A percentile compares a stretch with the other conserved stretches of the same genome.
phyloP scores from a whole-genome alignment of 2,113 vertebrate genomes.

The Cryptoleucopteryx plumbea region DNA sequence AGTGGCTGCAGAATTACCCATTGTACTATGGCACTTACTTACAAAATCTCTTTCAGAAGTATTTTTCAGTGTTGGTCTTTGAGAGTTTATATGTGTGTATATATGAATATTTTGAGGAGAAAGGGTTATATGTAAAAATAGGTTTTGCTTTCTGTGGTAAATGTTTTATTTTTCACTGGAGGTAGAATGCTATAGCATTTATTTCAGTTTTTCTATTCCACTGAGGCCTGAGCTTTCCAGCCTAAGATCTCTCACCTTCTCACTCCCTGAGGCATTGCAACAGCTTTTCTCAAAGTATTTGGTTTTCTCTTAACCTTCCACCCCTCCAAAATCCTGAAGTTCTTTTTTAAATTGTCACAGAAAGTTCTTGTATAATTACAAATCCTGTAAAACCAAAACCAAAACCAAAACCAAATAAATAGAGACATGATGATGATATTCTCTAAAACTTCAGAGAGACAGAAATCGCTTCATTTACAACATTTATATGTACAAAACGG shows the following conservation, averaged over 20 bases:
- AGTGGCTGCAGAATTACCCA: background rate
- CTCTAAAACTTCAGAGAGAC: background rate
- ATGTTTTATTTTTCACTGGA: background rate
- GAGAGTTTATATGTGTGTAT: background rate
- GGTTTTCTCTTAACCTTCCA: accelerated
- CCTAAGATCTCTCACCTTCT: background rate
- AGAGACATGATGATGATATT: background rate
- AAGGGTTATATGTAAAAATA: background rate
- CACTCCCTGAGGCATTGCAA: background rate
- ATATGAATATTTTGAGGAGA: background rate
- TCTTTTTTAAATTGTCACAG: background rate
- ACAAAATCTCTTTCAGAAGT: background rate
- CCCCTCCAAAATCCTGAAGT: background rate
- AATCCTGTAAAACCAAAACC: background rate
- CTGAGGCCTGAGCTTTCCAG: background rate
- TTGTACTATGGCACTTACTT: background rate
- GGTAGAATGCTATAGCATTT: background rate
- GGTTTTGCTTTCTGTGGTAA: background rate
- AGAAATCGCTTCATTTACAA: background rate
- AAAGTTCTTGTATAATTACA: background rate
- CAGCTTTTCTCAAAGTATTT: background rate
- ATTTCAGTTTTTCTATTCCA: background rate
- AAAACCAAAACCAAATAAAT: background rate
- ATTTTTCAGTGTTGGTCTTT: background rate
- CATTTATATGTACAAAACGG: background rate